phyloP scores from a whole-genome alignment of 2,797 vertebrate species.

The Myotis daubentonii region DNA sequence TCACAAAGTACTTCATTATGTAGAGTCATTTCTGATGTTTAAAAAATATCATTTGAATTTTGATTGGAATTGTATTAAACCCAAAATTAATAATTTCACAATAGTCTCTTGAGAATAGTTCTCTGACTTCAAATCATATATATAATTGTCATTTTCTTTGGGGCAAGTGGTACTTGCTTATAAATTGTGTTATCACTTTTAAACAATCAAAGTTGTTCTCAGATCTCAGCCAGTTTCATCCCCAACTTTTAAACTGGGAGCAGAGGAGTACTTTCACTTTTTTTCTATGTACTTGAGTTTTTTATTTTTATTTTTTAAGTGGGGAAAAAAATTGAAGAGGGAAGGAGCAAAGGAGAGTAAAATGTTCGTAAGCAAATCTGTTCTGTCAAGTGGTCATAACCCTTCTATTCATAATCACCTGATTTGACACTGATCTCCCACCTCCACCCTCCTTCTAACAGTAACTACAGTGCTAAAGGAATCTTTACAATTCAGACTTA shows the following conservation, averaged over 20 bases:
- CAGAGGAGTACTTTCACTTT: conserved; percentile 16
- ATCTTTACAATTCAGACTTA: background rate
- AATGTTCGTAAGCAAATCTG: background rate
- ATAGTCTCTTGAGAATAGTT: background rate
- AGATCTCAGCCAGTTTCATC: conserved; percentile 1
- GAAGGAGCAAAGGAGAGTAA: background rate
- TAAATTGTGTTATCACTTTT: background rate
- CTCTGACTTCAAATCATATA: background rate
- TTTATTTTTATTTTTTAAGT: background rate
- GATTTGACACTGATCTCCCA: background rate
- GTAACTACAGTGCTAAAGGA: background rate
- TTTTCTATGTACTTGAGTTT: background rate
- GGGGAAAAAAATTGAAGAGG: background rate
- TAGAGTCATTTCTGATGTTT: conserved; percentile 6
- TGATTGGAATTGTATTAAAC: background rate
- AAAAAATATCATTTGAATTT: background rate
- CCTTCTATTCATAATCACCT: background rate
- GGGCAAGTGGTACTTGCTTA: background rate
- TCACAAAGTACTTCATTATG: background rate
- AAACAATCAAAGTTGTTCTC: background rate
- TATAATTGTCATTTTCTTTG: conserved; percentile 40
- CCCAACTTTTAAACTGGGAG: background rate
- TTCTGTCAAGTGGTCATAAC: background rate
- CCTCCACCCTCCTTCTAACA: fast-evolving
- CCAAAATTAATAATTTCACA: conserved; percentile 16